Conservation (phyloP, 2,797 vertebrate genomes). For the Tangara arthus region DNA sequence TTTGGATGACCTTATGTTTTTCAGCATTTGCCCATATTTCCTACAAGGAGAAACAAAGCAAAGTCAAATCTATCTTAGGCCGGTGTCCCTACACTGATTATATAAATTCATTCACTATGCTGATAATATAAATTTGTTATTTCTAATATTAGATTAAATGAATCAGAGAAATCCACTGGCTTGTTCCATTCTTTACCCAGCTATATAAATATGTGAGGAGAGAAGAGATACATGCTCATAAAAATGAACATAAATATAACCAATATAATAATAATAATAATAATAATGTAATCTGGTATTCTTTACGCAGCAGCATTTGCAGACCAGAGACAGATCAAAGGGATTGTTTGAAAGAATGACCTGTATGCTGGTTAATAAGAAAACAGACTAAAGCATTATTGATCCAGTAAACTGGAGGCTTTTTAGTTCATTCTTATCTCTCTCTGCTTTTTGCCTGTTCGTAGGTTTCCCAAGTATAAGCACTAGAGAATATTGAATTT, state of each 20-base stretch:
- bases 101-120: not conserved
- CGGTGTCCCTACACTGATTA: not conserved
- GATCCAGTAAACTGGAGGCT: not conserved
- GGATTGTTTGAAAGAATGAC: not conserved
- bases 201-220: not conserved
- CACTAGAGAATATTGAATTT: not conserved
- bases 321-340: not conserved
- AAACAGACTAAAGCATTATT: not conserved
- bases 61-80: not conserved
- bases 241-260: not conserved
- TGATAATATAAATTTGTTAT: not conserved
- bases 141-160: not conserved
- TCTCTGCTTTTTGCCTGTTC: not conserved
- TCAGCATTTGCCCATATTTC: not conserved
- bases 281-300: not conserved
- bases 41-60: not conserved
- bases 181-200: not conserved
- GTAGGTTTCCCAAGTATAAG: not conserved
- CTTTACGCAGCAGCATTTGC: not conserved
- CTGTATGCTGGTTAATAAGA: not conserved
- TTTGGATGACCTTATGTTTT: constrained; percentile 14
- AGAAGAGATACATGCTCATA: not conserved
- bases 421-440: not conserved
- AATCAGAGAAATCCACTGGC: not conserved
- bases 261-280: no score